phyloP scores from a whole-genome alignment of 2,888 invertebrate genomes.

The Dryobotodes eremita region DNA sequence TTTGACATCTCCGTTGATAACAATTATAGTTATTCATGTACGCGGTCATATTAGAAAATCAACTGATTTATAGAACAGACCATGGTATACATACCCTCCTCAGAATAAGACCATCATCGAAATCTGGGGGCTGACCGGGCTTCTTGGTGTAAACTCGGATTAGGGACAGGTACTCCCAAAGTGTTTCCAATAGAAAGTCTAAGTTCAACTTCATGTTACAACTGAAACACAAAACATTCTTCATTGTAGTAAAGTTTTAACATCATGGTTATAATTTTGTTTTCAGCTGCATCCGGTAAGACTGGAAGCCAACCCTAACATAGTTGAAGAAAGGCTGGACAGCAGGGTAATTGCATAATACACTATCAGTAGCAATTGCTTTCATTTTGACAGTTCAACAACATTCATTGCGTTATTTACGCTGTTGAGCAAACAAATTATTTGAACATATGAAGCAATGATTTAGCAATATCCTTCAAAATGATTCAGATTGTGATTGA shows the following conservation, averaged over 20 bases:
- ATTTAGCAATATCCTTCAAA: no score
- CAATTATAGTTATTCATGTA: not conserved
- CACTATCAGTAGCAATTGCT: no score
- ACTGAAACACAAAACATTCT: conserved; percentile 89
- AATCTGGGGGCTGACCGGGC: conserved; percentile 99
- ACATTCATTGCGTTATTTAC: no score
- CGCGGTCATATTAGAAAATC: not conserved
- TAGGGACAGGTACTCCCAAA: conserved; percentile 98
- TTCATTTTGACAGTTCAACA: no score
- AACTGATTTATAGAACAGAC: not conserved
- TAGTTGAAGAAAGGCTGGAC: no score
- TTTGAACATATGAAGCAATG: no score
- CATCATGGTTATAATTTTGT: not conserved
- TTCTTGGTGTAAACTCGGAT: conserved; percentile 99
- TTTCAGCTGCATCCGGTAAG: not conserved
- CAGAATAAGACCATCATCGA: conserved; percentile 98
- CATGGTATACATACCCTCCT: conserved; percentile 89
- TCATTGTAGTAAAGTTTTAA: not conserved
- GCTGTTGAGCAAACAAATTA: no score
- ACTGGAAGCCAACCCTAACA: not conserved
- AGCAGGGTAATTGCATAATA: no score
- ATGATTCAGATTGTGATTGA: no score
- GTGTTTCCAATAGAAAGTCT: conserved; percentile 96
- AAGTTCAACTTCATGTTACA: conserved; percentile 99
- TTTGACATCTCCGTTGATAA: not conserved